Evolutionary conservation across 2,113 vertebrate genomes (phyloP).

Genomic region (Ceratotherium simum): DNA sequence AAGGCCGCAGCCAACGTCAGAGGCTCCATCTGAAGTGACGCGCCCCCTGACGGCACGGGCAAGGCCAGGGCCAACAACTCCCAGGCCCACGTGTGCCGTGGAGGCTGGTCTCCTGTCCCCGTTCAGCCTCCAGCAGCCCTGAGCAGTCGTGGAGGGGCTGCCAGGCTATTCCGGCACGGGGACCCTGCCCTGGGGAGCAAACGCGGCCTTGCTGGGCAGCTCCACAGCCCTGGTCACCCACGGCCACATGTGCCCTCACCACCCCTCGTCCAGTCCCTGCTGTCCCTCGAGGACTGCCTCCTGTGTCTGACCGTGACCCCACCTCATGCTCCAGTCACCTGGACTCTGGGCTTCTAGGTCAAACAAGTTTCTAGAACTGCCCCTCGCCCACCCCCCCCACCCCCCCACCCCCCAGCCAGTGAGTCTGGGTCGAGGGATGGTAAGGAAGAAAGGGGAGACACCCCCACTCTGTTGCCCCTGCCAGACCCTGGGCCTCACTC

Average conservation of each 20-base stretch:
- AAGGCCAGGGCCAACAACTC: neutral
- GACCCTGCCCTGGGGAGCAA: neutral
- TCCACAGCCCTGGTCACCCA: rapidly evolving
- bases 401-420: too few relatives aligned
- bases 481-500: neutral
- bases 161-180: neutral
- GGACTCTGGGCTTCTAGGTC: neutral
- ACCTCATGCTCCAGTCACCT: neutral
- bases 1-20: neutral
- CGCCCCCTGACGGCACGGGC: neutral
- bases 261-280: neutral
- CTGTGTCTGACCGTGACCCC: neutral
- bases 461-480: neutral
- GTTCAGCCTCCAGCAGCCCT: neutral
- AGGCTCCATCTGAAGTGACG: neutral
- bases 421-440: neutral
- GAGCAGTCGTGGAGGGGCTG: neutral
- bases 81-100: neutral
- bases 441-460: neutral
- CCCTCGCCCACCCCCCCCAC: too few relatives aligned
- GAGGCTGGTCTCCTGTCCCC: neutral
- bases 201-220: neutral
- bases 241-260: neutral
- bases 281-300: neutral
- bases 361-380: neutral